Evolutionary conservation across 2,888 invertebrate genomes (phyloP), one percentile per base, ranked within the genome.

Genomic region (Eustalomyia histrio): DNA sequence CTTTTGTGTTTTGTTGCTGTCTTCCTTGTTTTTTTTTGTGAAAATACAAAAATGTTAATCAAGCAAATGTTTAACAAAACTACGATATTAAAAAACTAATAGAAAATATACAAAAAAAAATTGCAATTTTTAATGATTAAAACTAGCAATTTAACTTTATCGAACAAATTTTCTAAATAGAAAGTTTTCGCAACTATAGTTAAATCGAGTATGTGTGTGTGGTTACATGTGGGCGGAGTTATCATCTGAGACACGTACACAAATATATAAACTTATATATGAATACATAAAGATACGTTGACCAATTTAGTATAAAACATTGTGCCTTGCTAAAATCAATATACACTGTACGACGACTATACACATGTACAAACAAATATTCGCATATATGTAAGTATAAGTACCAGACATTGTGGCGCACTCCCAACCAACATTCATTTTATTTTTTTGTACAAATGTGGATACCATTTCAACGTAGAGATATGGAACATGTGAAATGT

Each of bases 231-330:
- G 79, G 73, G 69, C 80, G 68, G 68, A 78, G 81, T 76, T 82
- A 58, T 83, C 83, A 82, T 67, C 10, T 71, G 71, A 75, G 55
- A 69, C 76, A 79, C 73, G 82, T 73, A 53, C 69, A 33, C 65
- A 75, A 43, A 47, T 61, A 69, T 69, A 57, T 18, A 60, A 53
- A 67, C 35, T 79, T 53, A 58, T 39, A 76, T 47, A 58, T 71
- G 55, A 65, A 61, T 67, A 69, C 71, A 81, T 50, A 78, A 78
- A 74, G 74, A 81, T 73, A 79, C 61, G 82, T 76, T 82, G 82
- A 82, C 82, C 82, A 82, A 79, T 79, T 82, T 76, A 73, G 76
- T 74, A 78, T 78, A 81, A 81, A 82, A 61, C 76, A 79, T 79
- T 82, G 76, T 73, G 82, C 79, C 75, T 79, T 61, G 68, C 55